Evolutionary conservation across 2,797 vertebrate genomes (phyloP).

Genomic region (Leptatherina wallacei): DNA sequence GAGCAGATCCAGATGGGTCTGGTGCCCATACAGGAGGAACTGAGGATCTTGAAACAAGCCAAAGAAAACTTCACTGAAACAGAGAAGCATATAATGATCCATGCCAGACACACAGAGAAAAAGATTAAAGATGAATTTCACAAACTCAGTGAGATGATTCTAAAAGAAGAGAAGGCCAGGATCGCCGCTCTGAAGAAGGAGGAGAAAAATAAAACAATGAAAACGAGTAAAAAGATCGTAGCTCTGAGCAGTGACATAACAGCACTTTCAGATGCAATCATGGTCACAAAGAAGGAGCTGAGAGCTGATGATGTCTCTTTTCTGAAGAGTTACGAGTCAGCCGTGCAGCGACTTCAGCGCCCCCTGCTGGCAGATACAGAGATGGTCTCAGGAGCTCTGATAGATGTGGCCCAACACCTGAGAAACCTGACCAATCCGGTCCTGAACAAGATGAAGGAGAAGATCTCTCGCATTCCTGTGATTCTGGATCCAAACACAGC

Average conservation of each 20-base stretch:
- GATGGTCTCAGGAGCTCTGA: background rate
- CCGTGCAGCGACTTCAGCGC: background rate
- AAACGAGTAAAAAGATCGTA: background rate
- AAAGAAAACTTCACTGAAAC: background rate
- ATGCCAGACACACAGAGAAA: background rate
- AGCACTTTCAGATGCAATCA: background rate
- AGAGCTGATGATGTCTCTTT: background rate
- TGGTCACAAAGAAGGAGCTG: background rate
- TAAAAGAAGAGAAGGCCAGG: background rate
- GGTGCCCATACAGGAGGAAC: background rate
- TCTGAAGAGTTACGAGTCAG: background rate
- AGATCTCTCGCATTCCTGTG: background rate
- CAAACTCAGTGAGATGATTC: background rate
- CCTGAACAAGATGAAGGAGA: background rate
- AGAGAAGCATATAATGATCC: background rate
- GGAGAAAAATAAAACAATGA: background rate
- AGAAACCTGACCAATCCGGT: background rate
- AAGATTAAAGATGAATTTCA: background rate
- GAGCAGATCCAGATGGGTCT: background rate
- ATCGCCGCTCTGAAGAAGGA: background rate
- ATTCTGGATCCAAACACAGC: background rate
- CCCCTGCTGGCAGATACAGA: background rate
- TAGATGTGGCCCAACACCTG: slow-evolving; percentile 1
- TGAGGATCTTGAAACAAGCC: background rate
- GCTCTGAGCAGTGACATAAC: background rate